Base-by-base conservation (phyloP, 2,113 vertebrate genomes). In the Copsychus sechellarum region DNA sequence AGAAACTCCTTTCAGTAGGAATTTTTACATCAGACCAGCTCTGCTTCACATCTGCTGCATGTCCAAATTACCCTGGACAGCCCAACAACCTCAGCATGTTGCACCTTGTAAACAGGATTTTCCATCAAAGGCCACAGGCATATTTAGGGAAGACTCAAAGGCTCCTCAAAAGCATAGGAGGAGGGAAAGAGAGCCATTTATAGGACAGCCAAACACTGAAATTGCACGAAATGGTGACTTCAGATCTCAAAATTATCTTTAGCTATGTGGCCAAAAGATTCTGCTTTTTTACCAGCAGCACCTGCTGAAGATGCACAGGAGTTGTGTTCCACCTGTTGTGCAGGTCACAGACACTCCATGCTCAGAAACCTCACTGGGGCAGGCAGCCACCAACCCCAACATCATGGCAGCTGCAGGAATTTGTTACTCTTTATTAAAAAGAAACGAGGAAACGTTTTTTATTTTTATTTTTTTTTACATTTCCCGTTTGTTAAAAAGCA, bases 401-500 rank as follows among this genome's bases (percentile, higher is more conserved):
- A 7, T 28, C 4, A 6, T 9, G 36, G 47, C 56, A 60, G 51
- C 65, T 64, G 65, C 60, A 84, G 69, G 34, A 73, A 66, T 81
- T 83, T 62, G 67, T 71, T 83, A 83, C 48, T 86, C 60, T 83
- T 83, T 53, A 25, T 53, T 28, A 33, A 48, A 73, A 54, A 88
- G 51, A 64, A 56, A 7, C 0, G 2, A 17, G 11, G 11, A 3
- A 14, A 2, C 12, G 14, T 76, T 54, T 38, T 34, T 36, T 53
- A 11, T 40, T 40, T 40, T 40, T 40, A 11, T 40, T 25, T 47
- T 47, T 70, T 42, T 34, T 60, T 48, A 65, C 71, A 66, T 50
- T 90, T 91, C 67, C n/a, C 36, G 19, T 91, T 93, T 81, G 84
- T 86, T 95, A 50, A 56, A 86, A 80, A 88, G 38, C 2, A 0